Evolutionary conservation across 2,888 invertebrate species (phyloP), one percentile per base, ranked within the genome.

Genomic region (Helleia helle): DNA sequence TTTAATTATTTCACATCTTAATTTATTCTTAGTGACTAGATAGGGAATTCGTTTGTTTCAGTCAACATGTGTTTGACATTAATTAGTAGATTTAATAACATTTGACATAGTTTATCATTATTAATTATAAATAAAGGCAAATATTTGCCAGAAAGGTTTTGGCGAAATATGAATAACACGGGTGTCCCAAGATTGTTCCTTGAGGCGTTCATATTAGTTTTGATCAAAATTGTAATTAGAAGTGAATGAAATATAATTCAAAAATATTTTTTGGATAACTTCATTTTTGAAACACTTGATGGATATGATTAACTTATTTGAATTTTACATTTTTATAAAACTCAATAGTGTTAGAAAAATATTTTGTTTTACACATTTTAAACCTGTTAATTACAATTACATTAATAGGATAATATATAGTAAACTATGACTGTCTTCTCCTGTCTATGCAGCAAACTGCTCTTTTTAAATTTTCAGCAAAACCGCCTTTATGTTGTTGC

Each of bases 361-460:
- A 34, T 34, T 34, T 22, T 17, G 3, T 34, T 12, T 34, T 34
- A 34, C 34, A 18, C 29, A 7, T 4, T 31, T 40, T 5, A 8
- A 36, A 12, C 22, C 8, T 22, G 8, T 36, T 36, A n/a, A 31
- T 14, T 31, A 12, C n/a, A n/a, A 12, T 22, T 13, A 9, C 9
- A 22, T 17, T 34, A 27, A 38, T 38, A 26, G 24, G 30, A 9
- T 36, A 24, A 6, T 38, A 17, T 37, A 26, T 17, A 38, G 3
- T 26, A 36, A 58, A 48, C 63, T 80, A 81, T 31, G 83, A 83
- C 43, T 80, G 76, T 38, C 77, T 62, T 59, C 83, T 65, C 44
- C 70, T 76, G 55, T 83, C 81, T 47, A 83, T 80, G 56, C 84
- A 84, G 58, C 84, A 84, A 46, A 84, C 77, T 40, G 73, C 83